Percentiles rank a stretch among this genome's conserved stretches.
These are phyloP conservation scores for Lithophane ornitopus DNA, from an alignment of 2,888 invertebrate species.

Conservation along the genomic window DNA sequence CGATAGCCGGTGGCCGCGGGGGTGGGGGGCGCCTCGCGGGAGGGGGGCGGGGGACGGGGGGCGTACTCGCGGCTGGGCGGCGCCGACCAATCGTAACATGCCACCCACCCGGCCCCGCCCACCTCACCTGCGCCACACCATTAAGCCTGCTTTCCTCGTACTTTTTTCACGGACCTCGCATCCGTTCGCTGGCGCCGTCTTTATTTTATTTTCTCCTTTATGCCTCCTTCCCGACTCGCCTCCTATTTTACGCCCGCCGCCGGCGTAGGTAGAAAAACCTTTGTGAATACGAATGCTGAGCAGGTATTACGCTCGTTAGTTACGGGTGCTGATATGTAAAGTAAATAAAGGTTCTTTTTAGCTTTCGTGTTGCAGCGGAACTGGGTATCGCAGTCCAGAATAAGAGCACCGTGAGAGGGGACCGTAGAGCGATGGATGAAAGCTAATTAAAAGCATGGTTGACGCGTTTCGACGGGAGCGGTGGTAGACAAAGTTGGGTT, in stretches of 20 bases:
- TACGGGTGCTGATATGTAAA: constrained; percentile 88
- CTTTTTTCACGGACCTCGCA: constrained; percentile 90
- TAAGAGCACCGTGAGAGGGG: constrained; percentile 22
- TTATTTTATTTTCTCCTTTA: constrained; percentile 90
- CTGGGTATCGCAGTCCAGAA: constrained; percentile 39
- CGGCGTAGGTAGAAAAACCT: constrained; percentile 89
- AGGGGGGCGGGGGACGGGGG: constrained; percentile 75
- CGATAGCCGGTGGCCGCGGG: constrained; percentile 88
- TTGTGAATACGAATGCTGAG: constrained; percentile 90
- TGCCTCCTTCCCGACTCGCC: constrained; percentile 89
- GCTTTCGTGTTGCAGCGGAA: constrained; percentile 51
- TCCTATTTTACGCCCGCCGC: constrained; percentile 89
- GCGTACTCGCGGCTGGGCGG: constrained; percentile 88
- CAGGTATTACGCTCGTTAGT: constrained; percentile 90
- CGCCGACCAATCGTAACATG: constrained; percentile 87
- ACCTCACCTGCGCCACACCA: constrained; percentile 90
- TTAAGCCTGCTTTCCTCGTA: constrained; percentile 88
- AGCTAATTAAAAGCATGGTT: constrained; percentile 67
- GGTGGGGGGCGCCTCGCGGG: constrained; percentile 70
- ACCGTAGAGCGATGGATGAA: constrained; percentile 31
- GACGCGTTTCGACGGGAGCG: constrained; percentile 56
- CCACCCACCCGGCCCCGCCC: constrained; percentile 88
- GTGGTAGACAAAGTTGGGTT: constrained; percentile 73
- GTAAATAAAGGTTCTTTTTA: constrained; percentile 86
- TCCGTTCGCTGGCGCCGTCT: constrained; percentile 89